Evolutionary conservation across 2,888 invertebrate species (phyloP).

Genomic region (Ophonus ardosiacus): DNA sequence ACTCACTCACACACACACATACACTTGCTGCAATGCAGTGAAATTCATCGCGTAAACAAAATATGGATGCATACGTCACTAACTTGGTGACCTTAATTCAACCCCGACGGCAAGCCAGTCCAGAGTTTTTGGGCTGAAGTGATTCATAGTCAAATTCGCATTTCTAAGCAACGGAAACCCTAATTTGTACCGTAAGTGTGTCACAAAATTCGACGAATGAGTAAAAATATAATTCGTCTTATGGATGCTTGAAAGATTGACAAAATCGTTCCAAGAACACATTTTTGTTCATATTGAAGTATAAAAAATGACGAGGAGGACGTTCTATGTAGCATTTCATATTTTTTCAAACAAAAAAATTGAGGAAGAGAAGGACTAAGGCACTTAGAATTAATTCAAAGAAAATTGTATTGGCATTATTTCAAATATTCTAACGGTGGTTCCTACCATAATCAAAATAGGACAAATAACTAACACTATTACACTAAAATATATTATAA

Average conservation of each 20-base stretch:
- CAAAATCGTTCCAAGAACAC: too few species aligned
- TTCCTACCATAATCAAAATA: too few species aligned
- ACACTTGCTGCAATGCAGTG: neutral
- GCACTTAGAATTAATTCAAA: too few species aligned
- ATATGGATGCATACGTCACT: neutral
- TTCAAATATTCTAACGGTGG: too few species aligned
- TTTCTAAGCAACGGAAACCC: neutral
- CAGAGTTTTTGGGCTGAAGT: neutral
- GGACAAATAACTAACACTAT: too few species aligned
- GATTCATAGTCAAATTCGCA: neutral
- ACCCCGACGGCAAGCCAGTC: conserved; percentile 5
- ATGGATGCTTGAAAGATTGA: neutral
- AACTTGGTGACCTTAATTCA: conserved; percentile 36
- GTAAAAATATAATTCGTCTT: neutral
- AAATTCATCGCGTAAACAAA: conserved; percentile 42
- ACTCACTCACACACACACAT: neutral
- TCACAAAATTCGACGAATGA: neutral
- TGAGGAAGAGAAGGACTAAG: too few species aligned
- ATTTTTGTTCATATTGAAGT: too few species aligned
- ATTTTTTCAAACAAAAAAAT: too few species aligned
- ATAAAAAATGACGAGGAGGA: too few species aligned
- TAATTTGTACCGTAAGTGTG: neutral
- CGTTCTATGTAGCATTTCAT: too few species aligned
- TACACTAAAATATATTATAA: too few species aligned
- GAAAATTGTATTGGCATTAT: too few species aligned